Evolutionary conservation across 2,797 vertebrate genomes (phyloP).

Genomic region (Rachycentron canadum): DNA sequence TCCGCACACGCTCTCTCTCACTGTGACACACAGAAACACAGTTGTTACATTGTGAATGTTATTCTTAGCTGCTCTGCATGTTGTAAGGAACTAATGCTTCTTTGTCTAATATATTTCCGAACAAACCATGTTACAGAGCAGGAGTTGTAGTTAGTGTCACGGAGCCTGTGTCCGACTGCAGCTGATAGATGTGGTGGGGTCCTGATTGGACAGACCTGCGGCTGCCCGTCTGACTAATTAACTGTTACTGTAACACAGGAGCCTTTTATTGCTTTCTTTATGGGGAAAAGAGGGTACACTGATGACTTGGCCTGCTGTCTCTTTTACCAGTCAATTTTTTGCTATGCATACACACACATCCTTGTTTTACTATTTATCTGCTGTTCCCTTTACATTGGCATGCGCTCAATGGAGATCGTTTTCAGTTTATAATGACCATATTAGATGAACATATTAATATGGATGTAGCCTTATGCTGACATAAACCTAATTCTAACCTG

Average conservation of each 20-base stretch:
- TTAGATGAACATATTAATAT: too few species aligned
- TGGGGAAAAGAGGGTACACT: constrained; percentile 35
- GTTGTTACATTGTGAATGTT: constrained; percentile 28
- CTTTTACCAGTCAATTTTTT: constrained; percentile 35
- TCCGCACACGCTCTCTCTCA: constrained; percentile 5
- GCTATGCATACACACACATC: not conserved
- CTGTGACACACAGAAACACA: constrained; percentile 20
- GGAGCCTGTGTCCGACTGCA: constrained; percentile 20
- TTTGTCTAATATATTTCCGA: constrained; percentile 37
- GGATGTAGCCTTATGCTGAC: too few species aligned
- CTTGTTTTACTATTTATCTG: too few species aligned
- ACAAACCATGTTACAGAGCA: constrained; percentile 43
- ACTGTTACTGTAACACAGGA: constrained; percentile 63
- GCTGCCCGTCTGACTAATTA: constrained; percentile 65
- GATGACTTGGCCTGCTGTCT: constrained; percentile 14
- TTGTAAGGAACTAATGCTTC: constrained; percentile 34
- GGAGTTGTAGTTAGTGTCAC: constrained; percentile 34
- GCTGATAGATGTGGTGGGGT: constrained; percentile 49
- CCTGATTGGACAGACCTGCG: constrained; percentile 50
- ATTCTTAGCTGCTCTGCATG: constrained; percentile 35
- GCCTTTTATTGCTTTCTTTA: constrained; percentile 65
- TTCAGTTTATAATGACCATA: too few species aligned
- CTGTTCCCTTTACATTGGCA: too few species aligned
- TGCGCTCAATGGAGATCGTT: too few species aligned
- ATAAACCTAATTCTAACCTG: too few species aligned